A percentile compares a stretch with the other conserved stretches of the same genome.
These are phyloP conservation scores for human DNA, from an alignment of 2,113 vertebrate species.

Conservation along the genomic window GRCh38 chrX:33396501-33397000, in stretches of 20 bases:
- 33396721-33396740: background rate
- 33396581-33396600: too few relatives aligned
- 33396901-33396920: background rate
- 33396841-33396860: background rate
- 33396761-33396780: background rate
- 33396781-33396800: background rate
- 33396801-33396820: background rate
- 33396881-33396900: background rate
- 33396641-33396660: too few relatives aligned
- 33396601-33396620: too few relatives aligned
- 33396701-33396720: background rate
- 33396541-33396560: too few relatives aligned
- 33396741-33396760: background rate
- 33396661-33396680: background rate
- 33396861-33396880: background rate
- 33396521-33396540: too few relatives aligned
- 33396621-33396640: too few relatives aligned
- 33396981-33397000: background rate
- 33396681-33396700: background rate
- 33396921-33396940: background rate
- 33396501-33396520: too few relatives aligned
- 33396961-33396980: background rate
- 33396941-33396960: background rate
- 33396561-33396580: too few relatives aligned
- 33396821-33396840: background rate